phyloP scores from a whole-genome alignment of 2,888 invertebrate species.

The Pecten maximus region DNA sequence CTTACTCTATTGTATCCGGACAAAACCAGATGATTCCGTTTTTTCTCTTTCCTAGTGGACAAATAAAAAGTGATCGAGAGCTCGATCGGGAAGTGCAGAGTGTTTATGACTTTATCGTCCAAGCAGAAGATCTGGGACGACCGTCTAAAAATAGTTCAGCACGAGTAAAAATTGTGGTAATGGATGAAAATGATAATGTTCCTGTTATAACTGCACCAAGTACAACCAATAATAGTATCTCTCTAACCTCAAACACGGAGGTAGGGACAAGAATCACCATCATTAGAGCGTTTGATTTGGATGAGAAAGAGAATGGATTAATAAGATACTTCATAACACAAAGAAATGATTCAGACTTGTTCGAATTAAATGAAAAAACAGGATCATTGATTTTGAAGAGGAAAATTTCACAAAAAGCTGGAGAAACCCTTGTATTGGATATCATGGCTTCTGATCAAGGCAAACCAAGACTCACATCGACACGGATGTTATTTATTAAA shows the following conservation, averaged over 20 bases:
- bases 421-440: slow-evolving; percentile 56
- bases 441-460: slow-evolving; percentile 60
- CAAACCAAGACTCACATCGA: slow-evolving; percentile 44
- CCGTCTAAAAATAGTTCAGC: slow-evolving; percentile 66
- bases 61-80: slow-evolving; percentile 67
- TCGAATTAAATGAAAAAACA: slow-evolving; percentile 63
- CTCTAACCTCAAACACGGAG: slow-evolving; percentile 61
- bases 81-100: slow-evolving; percentile 70
- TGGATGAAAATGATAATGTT: slow-evolving; percentile 76
- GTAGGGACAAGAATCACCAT: slow-evolving; percentile 63
- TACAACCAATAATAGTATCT: slow-evolving; percentile 68
- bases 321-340: slow-evolving; percentile 66
- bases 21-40: slow-evolving; percentile 65
- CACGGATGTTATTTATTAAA: slow-evolving; percentile 54
- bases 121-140: slow-evolving; percentile 72
- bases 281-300: slow-evolving; percentile 68
- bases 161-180: slow-evolving; percentile 70
- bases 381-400: slow-evolving; percentile 67
- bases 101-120: slow-evolving; percentile 70
- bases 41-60: slow-evolving; percentile 68
- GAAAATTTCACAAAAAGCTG: slow-evolving; percentile 53
- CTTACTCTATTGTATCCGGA: slow-evolving; percentile 55
- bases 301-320: slow-evolving; percentile 68
- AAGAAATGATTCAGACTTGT: slow-evolving; percentile 65
- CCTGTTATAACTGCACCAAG: slow-evolving; percentile 73